Conservation (phyloP, 2,797 vertebrate genomes). For the Vultur gryphus region DNA sequence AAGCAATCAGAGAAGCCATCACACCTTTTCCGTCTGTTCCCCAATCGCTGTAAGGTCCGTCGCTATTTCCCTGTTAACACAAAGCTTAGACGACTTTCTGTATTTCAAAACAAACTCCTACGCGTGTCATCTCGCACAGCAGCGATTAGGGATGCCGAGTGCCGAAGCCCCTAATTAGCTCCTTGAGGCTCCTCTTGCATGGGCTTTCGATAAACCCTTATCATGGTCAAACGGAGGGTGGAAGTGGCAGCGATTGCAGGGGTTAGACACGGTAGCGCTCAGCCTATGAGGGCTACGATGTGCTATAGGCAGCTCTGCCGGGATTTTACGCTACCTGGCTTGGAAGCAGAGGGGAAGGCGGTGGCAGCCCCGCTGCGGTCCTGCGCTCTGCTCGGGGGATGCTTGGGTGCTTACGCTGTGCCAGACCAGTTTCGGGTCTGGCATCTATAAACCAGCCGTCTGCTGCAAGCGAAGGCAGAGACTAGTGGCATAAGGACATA, state of each 20-base stretch:
- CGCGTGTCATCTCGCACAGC: rapidly evolving
- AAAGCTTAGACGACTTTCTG: neutral
- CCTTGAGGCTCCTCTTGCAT: neutral
- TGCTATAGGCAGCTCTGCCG: neutral
- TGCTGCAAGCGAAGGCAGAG: neutral
- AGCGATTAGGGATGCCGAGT: no score
- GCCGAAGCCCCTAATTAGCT: neutral
- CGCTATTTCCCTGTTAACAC: neutral
- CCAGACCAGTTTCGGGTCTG: neutral
- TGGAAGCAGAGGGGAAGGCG: neutral
- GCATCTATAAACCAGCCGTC: neutral
- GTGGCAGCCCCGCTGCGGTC: neutral
- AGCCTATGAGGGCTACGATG: rapidly evolving
- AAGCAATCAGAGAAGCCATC: neutral
- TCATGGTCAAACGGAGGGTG: rapidly evolving
- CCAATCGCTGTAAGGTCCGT: rapidly evolving
- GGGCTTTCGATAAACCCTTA: neutral
- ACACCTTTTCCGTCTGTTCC: neutral
- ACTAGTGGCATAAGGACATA: neutral
- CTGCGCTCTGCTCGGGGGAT: neutral
- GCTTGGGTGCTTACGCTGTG: neutral
- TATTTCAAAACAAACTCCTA: neutral
- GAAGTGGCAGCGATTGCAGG: rapidly evolving
- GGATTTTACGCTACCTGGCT: neutral
- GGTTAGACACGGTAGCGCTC: neutral